These are phyloP conservation scores for Lagria hirta DNA, from an alignment of 2,888 invertebrate genomes.

Conservation along the genomic window DNA sequence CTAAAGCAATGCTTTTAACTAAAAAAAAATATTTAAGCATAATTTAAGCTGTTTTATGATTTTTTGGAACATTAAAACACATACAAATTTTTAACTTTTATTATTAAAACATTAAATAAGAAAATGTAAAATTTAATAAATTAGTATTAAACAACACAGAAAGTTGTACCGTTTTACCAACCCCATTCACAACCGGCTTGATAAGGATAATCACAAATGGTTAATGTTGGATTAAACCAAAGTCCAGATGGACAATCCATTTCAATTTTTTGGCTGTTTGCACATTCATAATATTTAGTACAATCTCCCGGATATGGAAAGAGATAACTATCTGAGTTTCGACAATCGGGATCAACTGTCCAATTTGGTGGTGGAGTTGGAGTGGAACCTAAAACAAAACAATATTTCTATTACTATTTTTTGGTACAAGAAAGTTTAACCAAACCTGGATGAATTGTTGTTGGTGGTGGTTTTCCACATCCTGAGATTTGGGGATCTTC, in stretches of 20 bases:
- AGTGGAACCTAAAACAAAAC: too few relatives aligned
- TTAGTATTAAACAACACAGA: not conserved
- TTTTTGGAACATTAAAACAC: too few relatives aligned
- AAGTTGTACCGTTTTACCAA: slow-evolving; percentile 2
- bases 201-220: slow-evolving; percentile 21
- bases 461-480: slow-evolving; percentile 7
- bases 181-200: slow-evolving; percentile 4
- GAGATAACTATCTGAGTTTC: slow-evolving; percentile 11
- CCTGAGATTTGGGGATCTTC: slow-evolving; percentile 7
- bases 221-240: slow-evolving; percentile 12
- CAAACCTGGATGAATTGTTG: not conserved
- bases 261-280: slow-evolving; percentile 10
- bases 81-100: too few relatives aligned
- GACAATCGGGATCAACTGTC: slow-evolving; percentile 18
- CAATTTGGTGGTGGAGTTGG: not conserved
- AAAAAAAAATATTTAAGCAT: too few relatives aligned
- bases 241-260: slow-evolving; percentile 14
- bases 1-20: too few relatives aligned
- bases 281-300: slow-evolving; percentile 20
- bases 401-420: too few relatives aligned
- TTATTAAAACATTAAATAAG: too few relatives aligned
- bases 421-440: not conserved
- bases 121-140: too few relatives aligned
- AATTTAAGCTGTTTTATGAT: too few relatives aligned
- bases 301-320: slow-evolving; percentile 18